Conservation (phyloP, 2,797 vertebrate species). For the Gymnodraco acuticeps region DNA sequence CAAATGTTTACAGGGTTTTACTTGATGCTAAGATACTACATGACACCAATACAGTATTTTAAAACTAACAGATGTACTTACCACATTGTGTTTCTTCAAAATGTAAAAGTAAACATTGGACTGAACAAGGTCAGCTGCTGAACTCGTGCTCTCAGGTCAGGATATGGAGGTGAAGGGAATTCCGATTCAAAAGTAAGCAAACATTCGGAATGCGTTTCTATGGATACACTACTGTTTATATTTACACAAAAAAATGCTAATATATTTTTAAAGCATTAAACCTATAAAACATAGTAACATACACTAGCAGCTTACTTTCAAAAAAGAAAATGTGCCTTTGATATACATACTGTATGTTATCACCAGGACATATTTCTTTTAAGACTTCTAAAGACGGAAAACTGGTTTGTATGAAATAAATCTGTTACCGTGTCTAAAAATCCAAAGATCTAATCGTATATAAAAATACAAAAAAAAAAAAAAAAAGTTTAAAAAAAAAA, state of each 20-base stretch:
- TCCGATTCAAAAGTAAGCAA: neutral
- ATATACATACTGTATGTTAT: neutral
- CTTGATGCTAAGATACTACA: neutral
- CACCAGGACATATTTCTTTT: rapidly evolving
- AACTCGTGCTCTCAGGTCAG: conserved; percentile 2
- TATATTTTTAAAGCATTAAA: neutral
- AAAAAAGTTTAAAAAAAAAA: too few relatives aligned
- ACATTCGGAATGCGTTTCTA: neutral
- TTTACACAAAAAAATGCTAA: neutral
- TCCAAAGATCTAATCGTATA: neutral
- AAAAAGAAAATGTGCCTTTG: neutral
- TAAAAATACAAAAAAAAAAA: neutral
- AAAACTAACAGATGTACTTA: conserved; percentile 14
- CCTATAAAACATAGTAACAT: neutral
- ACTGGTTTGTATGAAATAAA: neutral
- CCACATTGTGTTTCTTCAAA: conserved; percentile 18
- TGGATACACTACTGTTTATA: conserved; percentile 10
- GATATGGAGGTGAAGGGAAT: neutral
- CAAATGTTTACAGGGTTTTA: neutral
- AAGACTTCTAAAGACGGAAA: neutral
- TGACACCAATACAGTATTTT: neutral
- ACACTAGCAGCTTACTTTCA: neutral
- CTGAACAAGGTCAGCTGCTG: neutral
- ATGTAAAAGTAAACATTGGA: neutral
- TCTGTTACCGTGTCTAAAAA: neutral